Evolutionary conservation across 2,113 vertebrate species (phyloP).

Genomic region (Pogona vitticeps): DNA sequence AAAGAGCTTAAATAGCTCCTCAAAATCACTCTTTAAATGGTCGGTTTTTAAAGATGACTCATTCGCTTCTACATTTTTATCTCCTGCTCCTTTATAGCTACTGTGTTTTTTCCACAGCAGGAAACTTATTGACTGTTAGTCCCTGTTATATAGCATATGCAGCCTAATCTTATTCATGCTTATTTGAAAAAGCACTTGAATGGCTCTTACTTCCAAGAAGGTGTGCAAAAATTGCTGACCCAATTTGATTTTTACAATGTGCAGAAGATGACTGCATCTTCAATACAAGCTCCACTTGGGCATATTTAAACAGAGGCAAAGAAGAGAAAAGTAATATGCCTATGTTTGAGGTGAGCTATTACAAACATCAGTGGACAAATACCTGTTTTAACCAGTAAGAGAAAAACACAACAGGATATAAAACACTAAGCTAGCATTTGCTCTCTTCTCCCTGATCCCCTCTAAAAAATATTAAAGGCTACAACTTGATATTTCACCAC

Average conservation of each 20-base stretch:
- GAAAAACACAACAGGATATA: conserved; percentile 44
- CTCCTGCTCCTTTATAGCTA: not conserved
- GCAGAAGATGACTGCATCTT: not conserved
- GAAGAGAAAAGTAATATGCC: not conserved
- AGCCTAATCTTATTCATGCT: no score
- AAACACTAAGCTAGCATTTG: not conserved
- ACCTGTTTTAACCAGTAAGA: conserved; percentile 74
- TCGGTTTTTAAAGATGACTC: not conserved
- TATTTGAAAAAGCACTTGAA: not conserved
- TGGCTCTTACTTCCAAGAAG: not conserved
- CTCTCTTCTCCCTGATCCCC: not conserved
- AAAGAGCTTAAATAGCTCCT: not conserved
- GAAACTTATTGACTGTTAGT: not conserved
- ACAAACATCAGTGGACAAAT: conserved; percentile 66
- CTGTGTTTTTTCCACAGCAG: not conserved
- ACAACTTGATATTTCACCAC: not conserved
- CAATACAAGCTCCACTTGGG: not conserved
- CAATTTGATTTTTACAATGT: not conserved
- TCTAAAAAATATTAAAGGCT: not conserved
- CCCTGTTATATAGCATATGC: not conserved
- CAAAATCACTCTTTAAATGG: not conserved
- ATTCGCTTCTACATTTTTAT: not conserved
- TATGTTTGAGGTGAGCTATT: conserved; percentile 14
- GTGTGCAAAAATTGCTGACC: not conserved
- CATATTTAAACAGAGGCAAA: not conserved